Evolutionary conservation across 2,888 invertebrate species (phyloP).

Genomic region (Drosophila helvetica): DNA sequence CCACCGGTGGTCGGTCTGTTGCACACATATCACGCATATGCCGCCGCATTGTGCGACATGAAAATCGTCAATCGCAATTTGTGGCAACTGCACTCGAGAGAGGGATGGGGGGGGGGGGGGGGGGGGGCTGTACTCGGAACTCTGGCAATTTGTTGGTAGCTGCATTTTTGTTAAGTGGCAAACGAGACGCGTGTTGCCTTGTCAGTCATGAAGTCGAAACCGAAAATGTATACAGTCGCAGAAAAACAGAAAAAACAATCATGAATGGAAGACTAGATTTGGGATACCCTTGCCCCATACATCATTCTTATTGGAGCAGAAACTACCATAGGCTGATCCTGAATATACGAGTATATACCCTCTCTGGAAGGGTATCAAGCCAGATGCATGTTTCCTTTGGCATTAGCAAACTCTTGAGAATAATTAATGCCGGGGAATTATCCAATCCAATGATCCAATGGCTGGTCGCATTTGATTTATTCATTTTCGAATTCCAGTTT

Average conservation of each 20-base stretch:
- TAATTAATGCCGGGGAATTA: constrained; percentile 20
- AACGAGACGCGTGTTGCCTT: constrained; percentile 58
- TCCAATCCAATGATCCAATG: constrained; percentile 15
- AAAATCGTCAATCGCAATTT: constrained; percentile 58
- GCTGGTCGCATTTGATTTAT: constrained; percentile 27
- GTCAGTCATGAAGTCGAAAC: constrained; percentile 53
- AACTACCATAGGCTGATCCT: too few species aligned
- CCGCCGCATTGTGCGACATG: constrained; percentile 50
- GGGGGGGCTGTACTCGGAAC: constrained; percentile 13
- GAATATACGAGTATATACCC: too few species aligned
- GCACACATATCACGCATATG: constrained; percentile 62
- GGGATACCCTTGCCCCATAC: background rate
- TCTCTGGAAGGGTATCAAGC: background rate
- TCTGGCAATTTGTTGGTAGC: constrained; percentile 62
- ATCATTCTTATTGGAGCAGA: background rate
- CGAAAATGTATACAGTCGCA: constrained; percentile 22
- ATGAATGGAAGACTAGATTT: constrained; percentile 2
- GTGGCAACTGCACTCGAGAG: constrained; percentile 5
- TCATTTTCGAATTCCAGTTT: constrained; percentile 35
- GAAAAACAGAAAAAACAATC: background rate
- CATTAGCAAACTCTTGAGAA: constrained; percentile 27
- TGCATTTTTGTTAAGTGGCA: constrained; percentile 64
- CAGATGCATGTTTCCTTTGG: constrained; percentile 10
- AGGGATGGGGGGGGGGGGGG: constrained; percentile 20
- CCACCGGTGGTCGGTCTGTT: constrained; percentile 23